A percentile compares a stretch with the other conserved stretches of the same genome.
Conservation (phyloP, 1,140 invertebrate genomes). For the Sitophilus oryzae region DNA sequence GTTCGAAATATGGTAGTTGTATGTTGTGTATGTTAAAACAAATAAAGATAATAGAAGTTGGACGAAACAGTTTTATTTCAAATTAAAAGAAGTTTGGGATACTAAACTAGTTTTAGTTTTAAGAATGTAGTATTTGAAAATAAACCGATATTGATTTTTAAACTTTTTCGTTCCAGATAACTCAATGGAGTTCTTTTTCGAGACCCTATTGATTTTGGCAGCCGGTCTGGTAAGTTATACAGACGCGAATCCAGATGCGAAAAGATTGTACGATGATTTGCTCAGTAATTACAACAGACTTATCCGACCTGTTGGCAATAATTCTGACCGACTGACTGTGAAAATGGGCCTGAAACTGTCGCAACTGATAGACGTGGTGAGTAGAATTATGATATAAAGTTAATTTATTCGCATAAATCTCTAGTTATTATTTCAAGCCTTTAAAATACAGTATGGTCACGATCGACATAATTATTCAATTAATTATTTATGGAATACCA, state of each 20-base stretch:
- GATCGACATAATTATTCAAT: conserved; percentile 7
- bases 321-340: conserved; percentile 91
- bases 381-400: conserved; percentile 47
- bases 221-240: conserved; percentile 9
- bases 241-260: conserved; percentile 75
- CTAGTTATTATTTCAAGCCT: too few relatives aligned
- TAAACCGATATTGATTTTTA: too few relatives aligned
- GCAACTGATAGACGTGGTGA: conserved; percentile 97
- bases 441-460: too few relatives aligned
- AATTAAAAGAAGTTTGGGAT: too few relatives aligned
- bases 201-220: conserved; percentile 12
- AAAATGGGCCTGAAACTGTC: conserved; percentile 93
- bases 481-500: background rate
- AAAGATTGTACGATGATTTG: conserved; percentile 90
- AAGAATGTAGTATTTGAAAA: too few relatives aligned
- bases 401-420: too few relatives aligned
- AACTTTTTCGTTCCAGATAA: conserved; percentile 16
- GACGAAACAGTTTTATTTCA: too few relatives aligned
- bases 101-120: too few relatives aligned
- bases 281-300: conserved; percentile 96
- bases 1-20: too few relatives aligned
- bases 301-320: conserved; percentile 94
- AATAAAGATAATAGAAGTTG: too few relatives aligned
- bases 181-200: conserved; percentile 37
- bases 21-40: too few relatives aligned